Base-by-base conservation (phyloP, 2,113 vertebrate genomes). In the Sinocyclocheilus rhinocerous region DNA sequence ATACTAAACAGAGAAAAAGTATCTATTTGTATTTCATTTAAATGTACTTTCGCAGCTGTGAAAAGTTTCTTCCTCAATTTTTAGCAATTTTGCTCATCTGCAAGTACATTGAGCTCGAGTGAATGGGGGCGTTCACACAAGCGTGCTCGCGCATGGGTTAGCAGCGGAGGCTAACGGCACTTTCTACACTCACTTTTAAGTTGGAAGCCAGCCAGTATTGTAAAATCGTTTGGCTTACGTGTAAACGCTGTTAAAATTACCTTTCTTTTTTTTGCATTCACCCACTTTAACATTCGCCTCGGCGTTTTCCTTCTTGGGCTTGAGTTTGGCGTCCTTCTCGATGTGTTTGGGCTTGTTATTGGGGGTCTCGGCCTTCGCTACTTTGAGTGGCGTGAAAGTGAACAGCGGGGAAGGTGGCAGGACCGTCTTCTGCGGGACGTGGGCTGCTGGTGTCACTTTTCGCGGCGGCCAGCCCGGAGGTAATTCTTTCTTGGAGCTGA, bases 301-400 rank as follows among this genome's bases (percentile, higher is more conserved):
- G 0, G 94, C 72, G 0, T 95, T 95, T 72, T 96, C 95, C 88
- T 95, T 95, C 93, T 95, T 95, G 4, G 86, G 85, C 85, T 93
- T 89, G 67, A 94, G 93, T 88, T 95, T 91, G 88, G 86, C 84
- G 80, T 95, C 94, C 89, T 94, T 91, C 22, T 95, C 95, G 90
- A 92, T 82, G n/a, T 86, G 95, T 90, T 92, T 59, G 94, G 95
- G 55, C 93, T 94, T 93, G 89, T 93, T 91, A 76, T 93, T 93
- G 86, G 89, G 94, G 86, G 86, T 90, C 91, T 94, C 94, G 92
- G 93, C 92, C 95, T 95, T 92, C 90, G 93, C 95, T 90, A 95
- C 93, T 88, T 94, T 96, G 87, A 97, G 94, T n/a, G 95, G 95
- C 55, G 96, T 93, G 92, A 97, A 95, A 69, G 96, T 95, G 94